Percentiles rank a stretch among this genome's conserved stretches.
Conservation (phyloP, 2,797 vertebrate genomes). For the Adelosebastes latens region DNA sequence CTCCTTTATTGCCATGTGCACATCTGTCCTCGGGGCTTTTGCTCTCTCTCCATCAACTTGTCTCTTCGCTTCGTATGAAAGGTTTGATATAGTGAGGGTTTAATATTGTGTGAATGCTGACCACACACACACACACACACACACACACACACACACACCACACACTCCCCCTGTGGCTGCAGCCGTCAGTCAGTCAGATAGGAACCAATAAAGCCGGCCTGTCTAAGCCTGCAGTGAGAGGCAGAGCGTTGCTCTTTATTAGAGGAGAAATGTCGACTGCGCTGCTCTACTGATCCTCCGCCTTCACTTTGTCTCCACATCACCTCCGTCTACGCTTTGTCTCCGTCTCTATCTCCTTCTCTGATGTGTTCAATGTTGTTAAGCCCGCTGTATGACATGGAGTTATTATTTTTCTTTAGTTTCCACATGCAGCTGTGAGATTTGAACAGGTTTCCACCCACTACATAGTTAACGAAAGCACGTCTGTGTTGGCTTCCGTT, state of each 20-base stretch:
- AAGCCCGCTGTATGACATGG: not conserved
- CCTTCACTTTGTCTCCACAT: constrained; percentile 20
- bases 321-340: constrained; percentile 20
- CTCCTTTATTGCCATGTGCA: constrained; percentile 30
- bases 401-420: not conserved
- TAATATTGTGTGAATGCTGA: constrained; percentile 52
- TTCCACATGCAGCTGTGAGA: constrained; percentile 10
- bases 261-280: constrained; percentile 44
- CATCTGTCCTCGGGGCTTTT: constrained; percentile 13
- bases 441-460: constrained; percentile 10
- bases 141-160: no score
- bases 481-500: not conserved
- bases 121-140: constrained; percentile 5
- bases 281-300: constrained; percentile 33
- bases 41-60: constrained; percentile 21
- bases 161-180: constrained; percentile 23
- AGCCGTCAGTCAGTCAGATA: constrained; percentile 58
- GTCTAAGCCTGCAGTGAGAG: constrained; percentile 41
- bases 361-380: constrained; percentile 1
- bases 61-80: constrained; percentile 19
- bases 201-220: constrained; percentile 66
- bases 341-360: constrained; percentile 2
- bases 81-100: constrained; percentile 39
- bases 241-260: constrained; percentile 61
- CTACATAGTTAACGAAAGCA: not conserved